phyloP scores from a whole-genome alignment of 1,140 invertebrate species.

The Sipha flava region DNA sequence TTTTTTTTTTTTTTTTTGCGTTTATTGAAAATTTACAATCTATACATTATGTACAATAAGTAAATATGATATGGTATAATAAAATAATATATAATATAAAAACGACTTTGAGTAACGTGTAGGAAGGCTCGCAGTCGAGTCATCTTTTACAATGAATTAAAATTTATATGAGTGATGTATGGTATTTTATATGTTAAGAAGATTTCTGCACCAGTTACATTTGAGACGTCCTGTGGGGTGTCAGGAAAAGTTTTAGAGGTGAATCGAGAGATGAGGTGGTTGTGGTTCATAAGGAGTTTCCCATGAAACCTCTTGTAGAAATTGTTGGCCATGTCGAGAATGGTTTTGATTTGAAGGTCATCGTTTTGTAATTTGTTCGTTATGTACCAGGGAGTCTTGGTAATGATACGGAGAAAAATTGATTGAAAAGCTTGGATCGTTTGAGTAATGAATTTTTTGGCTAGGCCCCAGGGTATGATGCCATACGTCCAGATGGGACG shows the following conservation, averaged over 20 bases:
- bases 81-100: too few relatives aligned
- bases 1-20: too few relatives aligned
- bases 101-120: too few relatives aligned
- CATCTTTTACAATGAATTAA: too few relatives aligned
- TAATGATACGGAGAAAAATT: neutral
- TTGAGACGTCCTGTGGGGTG: neutral
- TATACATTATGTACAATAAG: too few relatives aligned
- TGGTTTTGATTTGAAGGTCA: neutral
- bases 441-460: neutral
- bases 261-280: neutral
- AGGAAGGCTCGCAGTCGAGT: too few relatives aligned
- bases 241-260: neutral
- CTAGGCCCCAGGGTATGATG: neutral
- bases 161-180: too few relatives aligned
- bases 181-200: neutral
- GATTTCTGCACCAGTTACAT: neutral
- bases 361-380: neutral
- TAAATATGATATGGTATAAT: too few relatives aligned
- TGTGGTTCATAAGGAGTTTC: neutral
- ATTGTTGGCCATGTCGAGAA: neutral
- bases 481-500: neutral
- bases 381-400: neutral
- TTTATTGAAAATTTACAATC: too few relatives aligned
- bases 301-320: neutral
- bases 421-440: neutral